Evolutionary conservation across 2,113 vertebrate genomes (phyloP).

Genomic region (Pachyramphus minor): DNA sequence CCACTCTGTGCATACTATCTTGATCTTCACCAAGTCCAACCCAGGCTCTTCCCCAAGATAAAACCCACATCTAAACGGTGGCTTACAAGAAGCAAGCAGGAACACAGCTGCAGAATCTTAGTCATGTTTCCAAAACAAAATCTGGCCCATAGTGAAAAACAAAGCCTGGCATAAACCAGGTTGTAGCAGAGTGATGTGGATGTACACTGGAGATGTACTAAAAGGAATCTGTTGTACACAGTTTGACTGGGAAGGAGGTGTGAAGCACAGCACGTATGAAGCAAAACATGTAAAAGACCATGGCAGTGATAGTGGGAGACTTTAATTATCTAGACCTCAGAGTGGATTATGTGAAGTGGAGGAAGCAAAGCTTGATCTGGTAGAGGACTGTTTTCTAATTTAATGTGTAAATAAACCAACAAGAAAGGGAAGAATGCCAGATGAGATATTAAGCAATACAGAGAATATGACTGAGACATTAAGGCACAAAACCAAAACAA

Average conservation of each 20-base stretch:
- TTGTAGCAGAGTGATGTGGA: background rate
- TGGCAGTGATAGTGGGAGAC: background rate
- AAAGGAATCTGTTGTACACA: background rate
- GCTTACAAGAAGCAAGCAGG: background rate
- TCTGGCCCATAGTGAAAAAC: background rate
- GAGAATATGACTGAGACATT: slow-evolving; percentile 19
- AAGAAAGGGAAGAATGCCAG: slow-evolving; percentile 53
- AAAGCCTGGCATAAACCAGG: background rate
- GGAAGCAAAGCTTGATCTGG: slow-evolving; percentile 50
- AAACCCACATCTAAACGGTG: background rate
- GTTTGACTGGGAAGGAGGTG: background rate
- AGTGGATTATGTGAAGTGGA: slow-evolving; percentile 51
- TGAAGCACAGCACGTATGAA: background rate
- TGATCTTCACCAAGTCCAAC: background rate
- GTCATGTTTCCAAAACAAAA: background rate
- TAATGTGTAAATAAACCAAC: slow-evolving; percentile 3
- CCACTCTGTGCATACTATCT: background rate
- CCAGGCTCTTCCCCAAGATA: background rate
- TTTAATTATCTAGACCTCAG: slow-evolving; percentile 64
- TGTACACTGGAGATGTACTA: background rate
- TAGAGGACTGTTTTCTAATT: slow-evolving; percentile 58
- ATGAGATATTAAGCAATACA: slow-evolving; percentile 54
- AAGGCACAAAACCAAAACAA: background rate
- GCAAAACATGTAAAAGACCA: slow-evolving; percentile 8
- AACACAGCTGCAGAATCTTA: background rate